Evolutionary conservation across 2,113 vertebrate species (phyloP).

Genomic region (Zosterops pallidus): DNA sequence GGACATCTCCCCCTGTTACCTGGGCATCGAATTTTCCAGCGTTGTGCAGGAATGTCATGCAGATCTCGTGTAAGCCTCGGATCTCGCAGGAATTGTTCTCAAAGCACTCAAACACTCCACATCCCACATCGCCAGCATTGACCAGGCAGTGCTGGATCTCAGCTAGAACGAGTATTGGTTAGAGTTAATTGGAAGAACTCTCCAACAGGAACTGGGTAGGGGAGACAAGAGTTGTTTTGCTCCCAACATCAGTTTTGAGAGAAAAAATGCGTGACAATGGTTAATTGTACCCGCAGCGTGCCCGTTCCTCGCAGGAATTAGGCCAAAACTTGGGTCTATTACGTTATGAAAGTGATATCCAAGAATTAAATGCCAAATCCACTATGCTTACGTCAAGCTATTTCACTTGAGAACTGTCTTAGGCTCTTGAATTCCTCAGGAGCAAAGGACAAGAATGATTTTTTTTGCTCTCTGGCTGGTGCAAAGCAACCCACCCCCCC

Average conservation of each 20-base stretch:
- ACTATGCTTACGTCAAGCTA: constrained; percentile 15
- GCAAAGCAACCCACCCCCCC: background rate
- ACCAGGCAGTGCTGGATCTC: constrained; percentile 98
- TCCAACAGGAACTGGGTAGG: background rate
- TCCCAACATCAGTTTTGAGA: constrained; percentile 15
- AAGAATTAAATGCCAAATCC: constrained; percentile 48
- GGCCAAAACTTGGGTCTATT: constrained; percentile 27
- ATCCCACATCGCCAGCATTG: constrained; percentile 95
- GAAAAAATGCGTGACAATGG: constrained; percentile 1
- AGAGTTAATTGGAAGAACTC: constrained; percentile 31
- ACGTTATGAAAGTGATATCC: constrained; percentile 39
- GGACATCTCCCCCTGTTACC: constrained; percentile 74
- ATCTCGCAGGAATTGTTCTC: constrained; percentile 99
- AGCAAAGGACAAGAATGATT: background rate
- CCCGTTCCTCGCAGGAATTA: constrained; percentile 35
- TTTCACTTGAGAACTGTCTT: constrained; percentile 41
- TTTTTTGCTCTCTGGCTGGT: background rate
- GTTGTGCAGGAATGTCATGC: constrained; percentile 98
- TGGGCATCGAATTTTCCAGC: constrained; percentile 99
- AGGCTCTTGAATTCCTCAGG: constrained; percentile 22
- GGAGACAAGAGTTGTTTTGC: constrained; percentile 7
- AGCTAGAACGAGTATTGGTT: constrained; percentile 78
- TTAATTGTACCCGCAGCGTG: background rate
- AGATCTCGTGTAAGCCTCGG: constrained; percentile 96
- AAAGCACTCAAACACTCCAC: constrained; percentile 98